phyloP scores from a whole-genome alignment of 2,113 vertebrate genomes.

The Saguinus midas region DNA sequence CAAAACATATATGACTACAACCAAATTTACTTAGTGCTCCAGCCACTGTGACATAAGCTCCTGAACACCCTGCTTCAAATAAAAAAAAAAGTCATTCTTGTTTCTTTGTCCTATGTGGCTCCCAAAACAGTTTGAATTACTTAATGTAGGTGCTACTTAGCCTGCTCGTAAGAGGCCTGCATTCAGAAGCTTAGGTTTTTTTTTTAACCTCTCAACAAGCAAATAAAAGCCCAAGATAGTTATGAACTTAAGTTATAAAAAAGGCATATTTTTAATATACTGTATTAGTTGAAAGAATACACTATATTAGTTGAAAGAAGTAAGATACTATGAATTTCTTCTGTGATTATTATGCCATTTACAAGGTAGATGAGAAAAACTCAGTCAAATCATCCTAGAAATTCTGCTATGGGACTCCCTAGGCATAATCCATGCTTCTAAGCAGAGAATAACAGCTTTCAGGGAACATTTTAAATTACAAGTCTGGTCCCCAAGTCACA shows the following conservation, averaged over 20 bases:
- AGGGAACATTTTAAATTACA: constrained; percentile 52
- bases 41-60: constrained; percentile 9
- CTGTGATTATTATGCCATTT: constrained; percentile 13
- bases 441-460: constrained; percentile 5
- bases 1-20: constrained; percentile 24
- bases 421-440: not conserved
- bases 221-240: constrained; percentile 42
- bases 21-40: not conserved
- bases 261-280: constrained; percentile 2
- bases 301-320: not conserved
- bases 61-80: constrained; percentile 41
- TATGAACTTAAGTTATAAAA: constrained; percentile 28
- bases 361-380: constrained; percentile 6
- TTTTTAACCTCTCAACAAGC: not conserved
- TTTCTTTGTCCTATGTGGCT: constrained; percentile 27
- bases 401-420: not conserved
- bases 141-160: not conserved
- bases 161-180: not conserved
- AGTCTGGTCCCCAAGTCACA: constrained; percentile 34
- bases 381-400: not conserved
- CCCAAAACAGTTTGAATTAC: constrained; percentile 40
- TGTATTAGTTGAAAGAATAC: no score
- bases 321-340: constrained; percentile 12
- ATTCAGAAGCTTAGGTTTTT: constrained; percentile 23
- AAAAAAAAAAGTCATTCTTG: constrained; percentile 11